A percentile compares a stretch with the other conserved stretches of the same genome.
Evolutionary conservation across 2,113 vertebrate species (phyloP).

Genomic region (Sturnira hondurensis): DNA sequence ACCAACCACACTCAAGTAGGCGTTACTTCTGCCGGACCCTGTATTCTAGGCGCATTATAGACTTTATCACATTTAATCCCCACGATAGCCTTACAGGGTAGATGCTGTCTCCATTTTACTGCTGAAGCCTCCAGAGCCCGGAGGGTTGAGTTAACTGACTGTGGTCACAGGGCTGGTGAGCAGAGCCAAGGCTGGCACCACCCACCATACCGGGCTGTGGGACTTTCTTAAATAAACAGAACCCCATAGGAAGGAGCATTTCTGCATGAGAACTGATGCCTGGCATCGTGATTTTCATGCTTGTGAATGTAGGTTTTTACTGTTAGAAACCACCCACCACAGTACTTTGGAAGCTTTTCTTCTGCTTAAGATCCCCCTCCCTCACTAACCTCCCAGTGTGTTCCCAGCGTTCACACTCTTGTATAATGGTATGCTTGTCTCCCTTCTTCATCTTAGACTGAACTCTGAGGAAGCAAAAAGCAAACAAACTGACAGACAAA

Average conservation of each 20-base stretch:
- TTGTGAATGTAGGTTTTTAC: background rate
- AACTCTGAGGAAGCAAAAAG: background rate
- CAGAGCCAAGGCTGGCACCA: background rate
- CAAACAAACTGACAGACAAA: too few relatives aligned
- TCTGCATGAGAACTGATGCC: background rate
- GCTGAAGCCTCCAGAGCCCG: background rate
- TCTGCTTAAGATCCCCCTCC: background rate
- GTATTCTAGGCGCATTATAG: background rate
- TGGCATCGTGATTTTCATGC: background rate
- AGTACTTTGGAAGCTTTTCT: background rate
- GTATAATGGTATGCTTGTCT: background rate
- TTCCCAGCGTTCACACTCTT: background rate
- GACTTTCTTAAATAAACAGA: background rate
- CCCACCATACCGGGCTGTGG: background rate
- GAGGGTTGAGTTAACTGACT: background rate
- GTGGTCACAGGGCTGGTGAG: background rate
- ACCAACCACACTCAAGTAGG: too few relatives aligned
- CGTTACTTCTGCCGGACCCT: too few relatives aligned
- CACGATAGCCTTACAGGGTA: background rate
- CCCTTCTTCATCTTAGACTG: background rate
- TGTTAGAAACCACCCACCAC: background rate
- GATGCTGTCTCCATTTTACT: background rate
- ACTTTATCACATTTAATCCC: background rate
- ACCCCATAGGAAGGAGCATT: background rate
- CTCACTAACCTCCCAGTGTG: fast-evolving